Evolutionary conservation across 1,140 invertebrate genomes (phyloP), one percentile per base, ranked within the genome.

Genomic region (Drosophila ananassae): DNA sequence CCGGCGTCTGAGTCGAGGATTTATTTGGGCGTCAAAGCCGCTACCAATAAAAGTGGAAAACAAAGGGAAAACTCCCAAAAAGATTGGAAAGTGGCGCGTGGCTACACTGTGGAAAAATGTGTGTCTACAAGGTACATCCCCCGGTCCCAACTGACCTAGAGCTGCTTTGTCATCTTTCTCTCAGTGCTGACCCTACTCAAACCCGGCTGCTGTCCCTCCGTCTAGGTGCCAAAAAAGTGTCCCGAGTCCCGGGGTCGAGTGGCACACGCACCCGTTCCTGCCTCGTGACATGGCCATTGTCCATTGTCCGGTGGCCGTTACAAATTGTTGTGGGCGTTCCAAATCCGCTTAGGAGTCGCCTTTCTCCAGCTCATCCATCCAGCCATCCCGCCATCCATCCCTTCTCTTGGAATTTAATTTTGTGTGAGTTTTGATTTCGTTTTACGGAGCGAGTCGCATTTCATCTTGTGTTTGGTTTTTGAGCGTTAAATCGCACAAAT

Each of bases 301-400:
- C 41, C 41, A 21, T 50, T 55, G 69, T 73, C 51, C 56, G 37
- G n/a, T 58, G 62, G 59, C 89, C 79, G 71, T 87, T 85, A 90
- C 89, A 91, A 91, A 90, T 90, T 90, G 84, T 91, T 90, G 89
- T 91, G 89, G 81, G 89, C 89, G 89, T 90, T 85, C 58, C 77
- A 85, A 91, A 91, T 91, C 89, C 81, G 89, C 89, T 91, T 91
- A 90, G 61, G 67, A 54, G 62, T 80, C 53, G 66, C 67, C 66
- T 58, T 80, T 80, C 57, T 60, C 54, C 52, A 41, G 46, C 48
- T 73, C 68, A 57, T 44, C 41, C 39, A 41, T 41, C 39, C 32
- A 32, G 32, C 2, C 34, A 37, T 37, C 41, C 41, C 13, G 6
- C 41, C 41, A 21, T 21, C 41, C 41, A 44, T 39, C 69, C 68